Evolutionary conservation across 2,113 vertebrate genomes (phyloP).

Genomic region (Microcebus lehilahytsara): DNA sequence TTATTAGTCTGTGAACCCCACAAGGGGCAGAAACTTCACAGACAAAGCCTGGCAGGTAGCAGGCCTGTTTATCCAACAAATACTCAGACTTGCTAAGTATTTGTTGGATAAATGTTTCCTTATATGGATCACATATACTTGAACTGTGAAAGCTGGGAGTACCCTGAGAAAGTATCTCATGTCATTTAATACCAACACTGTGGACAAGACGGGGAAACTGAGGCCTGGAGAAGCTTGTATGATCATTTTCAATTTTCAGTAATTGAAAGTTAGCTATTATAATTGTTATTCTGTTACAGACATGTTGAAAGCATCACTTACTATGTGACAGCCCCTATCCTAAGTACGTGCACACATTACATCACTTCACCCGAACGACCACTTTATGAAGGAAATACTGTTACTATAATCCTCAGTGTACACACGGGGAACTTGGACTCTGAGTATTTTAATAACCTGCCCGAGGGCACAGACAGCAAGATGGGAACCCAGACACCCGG

Average conservation of each 20-base stretch:
- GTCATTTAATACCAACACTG: background rate
- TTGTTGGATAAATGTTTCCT: background rate
- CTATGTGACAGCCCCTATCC: background rate
- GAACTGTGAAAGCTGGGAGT: background rate
- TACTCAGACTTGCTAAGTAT: background rate
- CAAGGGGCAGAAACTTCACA: background rate
- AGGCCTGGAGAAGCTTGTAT: background rate
- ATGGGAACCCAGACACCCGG: too few species aligned
- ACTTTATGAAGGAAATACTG: background rate
- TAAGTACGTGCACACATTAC: background rate
- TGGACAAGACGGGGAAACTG: background rate
- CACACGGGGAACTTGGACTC: background rate
- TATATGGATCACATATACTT: background rate
- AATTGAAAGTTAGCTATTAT: background rate
- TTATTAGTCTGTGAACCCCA: background rate
- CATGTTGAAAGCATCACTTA: background rate
- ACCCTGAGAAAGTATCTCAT: background rate
- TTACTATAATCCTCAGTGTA: background rate
- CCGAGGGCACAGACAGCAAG: background rate
- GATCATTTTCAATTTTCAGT: background rate
- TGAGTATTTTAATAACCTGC: background rate
- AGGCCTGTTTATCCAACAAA: background rate
- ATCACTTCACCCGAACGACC: background rate
- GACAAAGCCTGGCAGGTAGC: background rate
- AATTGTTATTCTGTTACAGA: background rate